These are phyloP conservation scores for Liasis olivaceus DNA, from an alignment of 2,797 vertebrate genomes.

Conservation along the genomic window DNA sequence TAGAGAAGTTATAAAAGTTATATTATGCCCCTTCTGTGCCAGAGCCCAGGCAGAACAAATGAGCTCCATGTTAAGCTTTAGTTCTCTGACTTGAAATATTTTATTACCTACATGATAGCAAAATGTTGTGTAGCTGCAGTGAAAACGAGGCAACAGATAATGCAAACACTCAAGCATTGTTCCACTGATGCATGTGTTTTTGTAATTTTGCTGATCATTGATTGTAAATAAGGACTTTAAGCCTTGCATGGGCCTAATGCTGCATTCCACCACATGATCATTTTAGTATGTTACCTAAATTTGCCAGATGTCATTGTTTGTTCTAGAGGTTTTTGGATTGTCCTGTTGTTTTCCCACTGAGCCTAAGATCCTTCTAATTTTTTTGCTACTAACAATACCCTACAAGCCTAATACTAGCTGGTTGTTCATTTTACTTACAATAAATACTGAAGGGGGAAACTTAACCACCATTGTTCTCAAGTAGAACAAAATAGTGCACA, in stretches of 20 bases:
- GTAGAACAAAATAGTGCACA: neutral
- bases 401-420: neutral
- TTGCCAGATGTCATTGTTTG: neutral
- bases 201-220: too few relatives aligned
- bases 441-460: neutral
- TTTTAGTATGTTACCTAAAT: slow-evolving; percentile 10
- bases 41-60: too few relatives aligned
- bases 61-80: too few relatives aligned
- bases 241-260: neutral
- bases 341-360: neutral
- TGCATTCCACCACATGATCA: neutral
- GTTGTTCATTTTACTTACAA: neutral
- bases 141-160: too few relatives aligned
- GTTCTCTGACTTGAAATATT: too few relatives aligned
- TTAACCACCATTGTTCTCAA: neutral
- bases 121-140: too few relatives aligned
- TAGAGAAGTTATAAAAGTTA: too few relatives aligned
- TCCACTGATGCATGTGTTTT: too few relatives aligned
- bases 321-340: neutral
- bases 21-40: too few relatives aligned
- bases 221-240: too few relatives aligned
- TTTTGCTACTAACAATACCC: neutral
- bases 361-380: neutral
- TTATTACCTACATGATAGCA: too few relatives aligned
- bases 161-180: too few relatives aligned